phyloP scores from a whole-genome alignment of 2,888 invertebrate species.

The Meloe dianella region DNA sequence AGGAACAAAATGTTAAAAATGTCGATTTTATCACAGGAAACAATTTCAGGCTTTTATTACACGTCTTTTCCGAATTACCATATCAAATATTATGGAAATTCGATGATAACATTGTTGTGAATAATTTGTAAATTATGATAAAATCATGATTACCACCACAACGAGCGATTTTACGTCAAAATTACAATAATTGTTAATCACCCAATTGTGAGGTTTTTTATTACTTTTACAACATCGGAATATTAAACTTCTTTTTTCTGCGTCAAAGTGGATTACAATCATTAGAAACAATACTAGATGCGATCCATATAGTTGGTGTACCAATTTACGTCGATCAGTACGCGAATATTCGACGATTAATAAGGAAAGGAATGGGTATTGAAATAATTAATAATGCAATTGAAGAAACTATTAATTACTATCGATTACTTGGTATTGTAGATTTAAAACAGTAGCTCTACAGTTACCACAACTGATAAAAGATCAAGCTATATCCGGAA shows the following conservation, averaged over 20 bases:
- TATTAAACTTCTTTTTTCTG: slow-evolving; percentile 58
- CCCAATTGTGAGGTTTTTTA: too few species aligned
- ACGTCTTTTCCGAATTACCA: slow-evolving; percentile 27
- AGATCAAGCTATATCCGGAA: slow-evolving; percentile 45
- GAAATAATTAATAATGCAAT: slow-evolving; percentile 47
- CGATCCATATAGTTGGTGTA: slow-evolving; percentile 57
- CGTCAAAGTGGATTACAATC: slow-evolving; percentile 61
- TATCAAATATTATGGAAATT: slow-evolving; percentile 34
- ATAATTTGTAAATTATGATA: neutral
- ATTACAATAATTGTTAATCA: too few species aligned
- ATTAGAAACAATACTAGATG: slow-evolving; percentile 56
- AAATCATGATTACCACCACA: too few species aligned
- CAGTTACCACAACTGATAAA: slow-evolving; percentile 35
- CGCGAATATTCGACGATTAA: slow-evolving; percentile 44
- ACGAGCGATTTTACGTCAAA: too few species aligned
- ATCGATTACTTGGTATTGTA: slow-evolving; percentile 30
- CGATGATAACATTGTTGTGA: slow-evolving; percentile 20
- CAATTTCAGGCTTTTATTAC: slow-evolving; percentile 18
- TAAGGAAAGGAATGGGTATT: slow-evolving; percentile 48
- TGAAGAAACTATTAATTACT: slow-evolving; percentile 29
- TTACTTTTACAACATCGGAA: slow-evolving; percentile 51
- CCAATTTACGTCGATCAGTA: slow-evolving; percentile 58
- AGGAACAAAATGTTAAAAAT: slow-evolving; percentile 33
- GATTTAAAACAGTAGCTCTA: slow-evolving; percentile 40
- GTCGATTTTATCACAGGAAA: slow-evolving; percentile 15